These are phyloP conservation scores for Ylistrum balloti DNA, from an alignment of 1,140 invertebrate genomes.

Conservation along the genomic window DNA sequence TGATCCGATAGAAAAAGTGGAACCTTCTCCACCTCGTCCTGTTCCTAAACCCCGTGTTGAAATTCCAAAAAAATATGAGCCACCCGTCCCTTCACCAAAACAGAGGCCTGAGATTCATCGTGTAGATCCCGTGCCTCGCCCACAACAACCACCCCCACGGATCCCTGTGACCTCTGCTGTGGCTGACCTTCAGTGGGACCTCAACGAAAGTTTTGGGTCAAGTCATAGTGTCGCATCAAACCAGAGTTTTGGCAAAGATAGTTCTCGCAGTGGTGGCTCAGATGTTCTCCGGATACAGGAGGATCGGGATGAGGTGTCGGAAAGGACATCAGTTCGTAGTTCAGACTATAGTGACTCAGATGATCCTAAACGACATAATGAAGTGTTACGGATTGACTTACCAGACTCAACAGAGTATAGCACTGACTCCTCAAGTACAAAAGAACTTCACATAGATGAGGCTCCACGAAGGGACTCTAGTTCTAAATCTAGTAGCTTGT, in stretches of 20 bases:
- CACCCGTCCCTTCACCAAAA: slow-evolving; percentile 15
- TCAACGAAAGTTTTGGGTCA: slow-evolving; percentile 33
- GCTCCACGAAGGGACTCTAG: slow-evolving; percentile 42
- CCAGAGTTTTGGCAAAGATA: slow-evolving; percentile 9
- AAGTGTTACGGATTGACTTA: slow-evolving; percentile 63
- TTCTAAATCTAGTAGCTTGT: slow-evolving; percentile 65
- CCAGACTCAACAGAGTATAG: slow-evolving; percentile 59
- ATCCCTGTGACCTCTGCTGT: slow-evolving; percentile 52
- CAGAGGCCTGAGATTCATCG: slow-evolving; percentile 65
- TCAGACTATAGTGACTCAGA: slow-evolving; percentile 43
- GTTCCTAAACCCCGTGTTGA: slow-evolving; percentile 43
- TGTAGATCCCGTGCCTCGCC: slow-evolving; percentile 73
- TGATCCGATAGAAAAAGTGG: slow-evolving; percentile 23
- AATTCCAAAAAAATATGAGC: slow-evolving; percentile 22
- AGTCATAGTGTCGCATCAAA: slow-evolving; percentile 18
- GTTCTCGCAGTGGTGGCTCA: slow-evolving; percentile 7
- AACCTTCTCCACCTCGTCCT: slow-evolving; percentile 54
- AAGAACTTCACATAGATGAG: slow-evolving; percentile 49
- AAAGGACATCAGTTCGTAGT: slow-evolving; percentile 17
- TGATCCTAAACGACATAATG: slow-evolving; percentile 55
- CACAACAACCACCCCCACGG: slow-evolving; percentile 63
- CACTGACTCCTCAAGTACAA: slow-evolving; percentile 60
- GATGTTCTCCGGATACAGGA: slow-evolving; percentile 4
- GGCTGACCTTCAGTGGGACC: slow-evolving; percentile 4
- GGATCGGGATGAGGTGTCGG: not conserved